Conservation (phyloP, 2,888 invertebrate species). For the Dasysyrphus tricinctus region DNA sequence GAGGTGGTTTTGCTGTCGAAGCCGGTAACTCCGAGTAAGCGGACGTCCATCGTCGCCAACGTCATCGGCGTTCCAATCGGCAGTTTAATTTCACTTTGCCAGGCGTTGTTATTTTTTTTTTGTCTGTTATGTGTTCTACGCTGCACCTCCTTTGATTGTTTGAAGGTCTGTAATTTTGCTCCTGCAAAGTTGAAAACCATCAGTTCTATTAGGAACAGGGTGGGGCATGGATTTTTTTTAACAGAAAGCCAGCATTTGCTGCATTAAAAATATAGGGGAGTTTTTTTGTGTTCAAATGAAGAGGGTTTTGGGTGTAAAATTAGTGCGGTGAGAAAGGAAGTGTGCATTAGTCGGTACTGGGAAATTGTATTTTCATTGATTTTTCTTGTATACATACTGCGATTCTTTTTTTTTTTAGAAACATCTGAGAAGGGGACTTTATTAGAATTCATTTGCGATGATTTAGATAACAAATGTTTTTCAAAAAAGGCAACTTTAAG, state of each 20-base stretch:
- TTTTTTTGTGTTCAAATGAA: neutral
- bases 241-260: constrained; percentile 20
- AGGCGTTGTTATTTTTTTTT: neutral
- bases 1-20: constrained; percentile 22
- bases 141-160: constrained; percentile 35
- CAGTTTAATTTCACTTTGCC: constrained; percentile 32
- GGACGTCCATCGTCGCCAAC: constrained; percentile 11
- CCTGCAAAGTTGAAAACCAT: neutral
- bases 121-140: neutral
- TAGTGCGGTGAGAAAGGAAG: neutral
- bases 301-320: neutral
- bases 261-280: constrained; percentile 3
- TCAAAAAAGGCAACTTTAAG: no score
- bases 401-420: neutral
- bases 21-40: neutral
- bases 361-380: constrained; percentile 7
- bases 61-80: constrained; percentile 60
- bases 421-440: no score
- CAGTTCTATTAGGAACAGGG: neutral
- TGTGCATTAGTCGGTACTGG: neutral
- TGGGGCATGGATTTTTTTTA: constrained; percentile 4
- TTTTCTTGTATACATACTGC: neutral
- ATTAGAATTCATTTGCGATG: neutral
- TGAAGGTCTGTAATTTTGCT: neutral
- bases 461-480: no score